A percentile compares a stretch with the other conserved stretches of the same genome.
These are phyloP conservation scores for Dolichopus griseipennis DNA, from an alignment of 2,888 invertebrate genomes.

Conservation along the genomic window DNA sequence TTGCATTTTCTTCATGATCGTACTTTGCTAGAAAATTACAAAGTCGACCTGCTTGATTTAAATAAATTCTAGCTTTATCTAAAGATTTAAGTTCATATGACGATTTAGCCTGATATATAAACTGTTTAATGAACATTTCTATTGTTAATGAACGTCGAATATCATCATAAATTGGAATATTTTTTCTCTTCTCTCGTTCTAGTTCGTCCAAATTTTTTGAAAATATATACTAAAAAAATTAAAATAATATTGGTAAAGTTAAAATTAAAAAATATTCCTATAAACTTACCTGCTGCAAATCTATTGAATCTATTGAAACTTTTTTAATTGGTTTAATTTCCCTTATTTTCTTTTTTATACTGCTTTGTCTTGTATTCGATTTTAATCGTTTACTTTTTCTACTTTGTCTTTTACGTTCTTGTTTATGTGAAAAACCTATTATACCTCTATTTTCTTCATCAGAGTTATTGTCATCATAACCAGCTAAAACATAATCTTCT, in stretches of 20 bases:
- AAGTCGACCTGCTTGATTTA: constrained; percentile 61
- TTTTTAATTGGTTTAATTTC: constrained; percentile 41
- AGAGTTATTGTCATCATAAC: constrained; percentile 19
- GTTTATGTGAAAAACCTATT: constrained; percentile 47
- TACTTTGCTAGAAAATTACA: constrained; percentile 52
- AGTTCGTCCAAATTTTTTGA: constrained; percentile 24
- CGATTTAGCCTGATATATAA: constrained; percentile 59
- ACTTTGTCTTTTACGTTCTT: constrained; percentile 35
- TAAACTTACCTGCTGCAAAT: constrained; percentile 45
- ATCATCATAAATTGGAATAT: constrained; percentile 46
- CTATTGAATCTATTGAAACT: constrained; percentile 47
- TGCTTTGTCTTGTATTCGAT: constrained; percentile 17
- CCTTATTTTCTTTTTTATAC: constrained; percentile 37
- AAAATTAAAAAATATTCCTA: not conserved
- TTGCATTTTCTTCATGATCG: constrained; percentile 48
- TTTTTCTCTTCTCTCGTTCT: constrained; percentile 22
- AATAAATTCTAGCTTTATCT: constrained; percentile 55
- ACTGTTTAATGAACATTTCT: constrained; percentile 62
- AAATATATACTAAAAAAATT: constrained; percentile 27
- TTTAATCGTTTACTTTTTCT: constrained; percentile 23
- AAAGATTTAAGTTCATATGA: constrained; percentile 54
- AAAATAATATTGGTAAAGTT: constrained; percentile 10
- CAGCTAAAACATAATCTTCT: not conserved
- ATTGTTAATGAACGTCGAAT: constrained; percentile 55
- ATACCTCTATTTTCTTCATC: constrained; percentile 40